These are phyloP conservation scores for Papilio demoleus DNA, from an alignment of 2,888 invertebrate genomes.

Conservation along the genomic window DNA sequence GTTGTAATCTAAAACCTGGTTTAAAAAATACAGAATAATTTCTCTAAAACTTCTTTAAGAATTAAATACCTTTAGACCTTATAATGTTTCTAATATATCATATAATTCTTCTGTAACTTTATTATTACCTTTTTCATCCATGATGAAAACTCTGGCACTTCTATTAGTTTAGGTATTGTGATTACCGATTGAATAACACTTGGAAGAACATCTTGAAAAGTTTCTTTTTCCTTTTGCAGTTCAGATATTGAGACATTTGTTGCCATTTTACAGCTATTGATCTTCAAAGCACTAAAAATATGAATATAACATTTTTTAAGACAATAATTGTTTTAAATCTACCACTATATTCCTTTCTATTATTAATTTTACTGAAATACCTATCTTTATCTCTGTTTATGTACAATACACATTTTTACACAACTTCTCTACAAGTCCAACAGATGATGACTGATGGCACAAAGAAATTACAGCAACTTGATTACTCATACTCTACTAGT, in stretches of 20 bases:
- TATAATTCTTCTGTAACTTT: too few relatives aligned
- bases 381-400: too few relatives aligned
- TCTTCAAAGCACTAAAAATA: slow-evolving; percentile 31
- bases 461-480: too few relatives aligned
- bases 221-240: slow-evolving; percentile 63
- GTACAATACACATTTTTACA: too few relatives aligned
- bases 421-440: too few relatives aligned
- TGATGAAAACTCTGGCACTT: slow-evolving; percentile 62
- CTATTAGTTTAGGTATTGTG: slow-evolving; percentile 56
- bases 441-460: too few relatives aligned
- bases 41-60: background rate
- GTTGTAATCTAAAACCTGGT: slow-evolving; percentile 92
- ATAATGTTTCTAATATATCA: too few relatives aligned
- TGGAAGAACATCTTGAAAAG: slow-evolving; percentile 67
- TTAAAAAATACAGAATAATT: background rate
- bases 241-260: slow-evolving; percentile 63
- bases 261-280: slow-evolving; percentile 46
- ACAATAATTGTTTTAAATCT: too few relatives aligned
- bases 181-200: slow-evolving; percentile 59
- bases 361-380: too few relatives aligned
- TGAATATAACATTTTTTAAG: too few relatives aligned
- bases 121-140: slow-evolving; percentile 66
- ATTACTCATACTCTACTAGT: too few relatives aligned
- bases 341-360: too few relatives aligned
- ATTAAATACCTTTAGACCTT: background rate